Evolutionary conservation across 2,888 invertebrate genomes (phyloP), one percentile per base, ranked within the genome.

Genomic region (Epinotia demarniana): DNA sequence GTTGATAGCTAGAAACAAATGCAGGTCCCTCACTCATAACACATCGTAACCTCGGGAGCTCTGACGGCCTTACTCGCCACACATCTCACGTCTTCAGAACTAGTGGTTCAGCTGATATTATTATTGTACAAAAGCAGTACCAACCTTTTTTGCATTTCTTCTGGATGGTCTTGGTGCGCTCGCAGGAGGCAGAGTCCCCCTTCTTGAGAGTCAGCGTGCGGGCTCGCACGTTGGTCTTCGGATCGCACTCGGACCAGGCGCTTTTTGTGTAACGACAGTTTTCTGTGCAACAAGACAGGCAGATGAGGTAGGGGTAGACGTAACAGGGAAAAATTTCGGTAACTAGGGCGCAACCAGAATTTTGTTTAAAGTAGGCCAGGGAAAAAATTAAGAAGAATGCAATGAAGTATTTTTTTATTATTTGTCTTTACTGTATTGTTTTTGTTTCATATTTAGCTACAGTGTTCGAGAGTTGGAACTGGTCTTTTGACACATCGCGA

Each of bases 91-190:
- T 3, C 23, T 39, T 1, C 39, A 39, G 39, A 39, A 39, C 39
- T 39, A 39, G 39, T 39, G 9, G 39, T 39, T 39, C 39, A 39
- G 39, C 33, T 39, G 39, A 9, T 9, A 33, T 33, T 33, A 33
- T 33, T 8, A 39, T 39, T 39, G 39, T 9, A 49, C 16, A 16
- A 53, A 53, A n/a, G n/a, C 12, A 16, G 39, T 6, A 70, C 69
- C 5, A 78, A 97, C 98, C 97, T 96, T 98, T 98, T 95, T 98
- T 98, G 96, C 98, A 98, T 87, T 98, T 98, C 94, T 98, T 98
- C 91, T 97, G 97, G 83, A 98, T 97, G 78, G 96, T 97, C 94
- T 97, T 98, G 82, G 96, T 96, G 80, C 95, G 96, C 88, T 98
- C 97, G 90, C 98, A 98, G 82, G 95, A 95, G 78, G 96, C 95